Conservation (phyloP, 92 coral and sea anemone genomes). For the Parazoanthus darwini region DNA sequence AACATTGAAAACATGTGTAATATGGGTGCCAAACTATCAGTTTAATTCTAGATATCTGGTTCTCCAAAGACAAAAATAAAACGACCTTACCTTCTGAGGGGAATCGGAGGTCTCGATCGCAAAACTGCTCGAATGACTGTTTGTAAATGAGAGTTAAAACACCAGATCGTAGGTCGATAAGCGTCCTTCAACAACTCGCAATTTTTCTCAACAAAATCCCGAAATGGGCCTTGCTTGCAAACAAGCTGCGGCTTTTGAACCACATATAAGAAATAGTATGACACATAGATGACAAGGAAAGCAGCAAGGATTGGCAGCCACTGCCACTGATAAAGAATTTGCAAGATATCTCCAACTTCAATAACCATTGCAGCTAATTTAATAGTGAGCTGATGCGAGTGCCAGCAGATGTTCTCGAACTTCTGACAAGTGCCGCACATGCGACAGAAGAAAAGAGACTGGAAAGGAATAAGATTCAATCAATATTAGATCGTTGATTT, state of each 20-base stretch:
- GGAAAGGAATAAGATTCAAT: background rate
- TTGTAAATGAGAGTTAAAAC: conserved; percentile 81
- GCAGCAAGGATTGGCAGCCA: conserved; percentile 74
- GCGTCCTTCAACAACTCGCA: conserved; percentile 62
- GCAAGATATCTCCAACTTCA: conserved; percentile 46
- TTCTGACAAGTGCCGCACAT: too few relatives aligned
- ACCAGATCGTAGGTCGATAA: conserved; percentile 86
- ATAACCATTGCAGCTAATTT: conserved; percentile 26
- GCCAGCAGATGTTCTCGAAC: conserved; percentile 23
- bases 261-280: conserved; percentile 73
- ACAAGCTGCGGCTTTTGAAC: conserved; percentile 75
- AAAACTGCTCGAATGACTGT: conserved; percentile 75
- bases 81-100: conserved; percentile 70
- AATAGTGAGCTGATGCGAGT: too few relatives aligned
- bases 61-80: background rate
- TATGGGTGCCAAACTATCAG: background rate
- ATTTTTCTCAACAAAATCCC: conserved; percentile 59
- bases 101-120: conserved; percentile 77
- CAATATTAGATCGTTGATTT: conserved; percentile 38
- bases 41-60: background rate
- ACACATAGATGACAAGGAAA: conserved; percentile 52
- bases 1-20: background rate
- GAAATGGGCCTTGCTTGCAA: conserved; percentile 80
- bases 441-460: conserved; percentile 39
- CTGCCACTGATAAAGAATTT: conserved; percentile 77